Evolutionary conservation across 2,888 invertebrate genomes (phyloP), one percentile per base, ranked within the genome.

Genomic region (Pandemis corylana): DNA sequence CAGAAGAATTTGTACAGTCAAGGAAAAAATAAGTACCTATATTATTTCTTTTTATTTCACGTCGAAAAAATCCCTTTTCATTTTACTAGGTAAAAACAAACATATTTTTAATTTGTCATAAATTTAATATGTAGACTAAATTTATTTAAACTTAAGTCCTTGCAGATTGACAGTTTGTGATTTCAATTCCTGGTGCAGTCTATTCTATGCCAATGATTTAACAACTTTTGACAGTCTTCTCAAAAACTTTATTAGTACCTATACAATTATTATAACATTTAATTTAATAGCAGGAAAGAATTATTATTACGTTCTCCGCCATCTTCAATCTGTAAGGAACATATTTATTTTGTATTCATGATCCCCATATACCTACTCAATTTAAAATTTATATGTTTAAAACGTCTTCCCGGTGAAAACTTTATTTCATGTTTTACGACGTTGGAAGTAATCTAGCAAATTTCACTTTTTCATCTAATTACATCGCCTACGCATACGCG

Each of bases 391-490:
- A 63, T 5, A 28, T 12, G 7, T 53, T 42, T 36, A 62, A 5
- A 7, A 20, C 12, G 36, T 53, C 61, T 69, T 70, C 70, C 62
- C 41, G 51, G 42, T 63, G 70, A 53, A 67, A 75, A 75, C 44
- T 71, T 56, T 7, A 74, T 74, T 4, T 63, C 46, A 15, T 10
- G 68, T 61, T 59, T 74, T 63, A 71, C 62, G 67, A 70, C 66
- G 66, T 46, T 72, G 62, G 62, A 68, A 72, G 62, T 36, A 49
- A 73, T 66, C 59, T 75, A 56, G 66, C 66, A 20, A 70, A 67
- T 75, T 75, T 75, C 75, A 67, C 71, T 75, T 71, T 53, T 70
- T 74, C 53, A 9, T 36, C 62, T 71, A 66, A 75, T 75, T 75
- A 63, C 66, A 41, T 44, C 42, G 62, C 69, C 20, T 61, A 36